Conservation (phyloP, 2,888 invertebrate genomes). For the Eumerus sabulonum region DNA sequence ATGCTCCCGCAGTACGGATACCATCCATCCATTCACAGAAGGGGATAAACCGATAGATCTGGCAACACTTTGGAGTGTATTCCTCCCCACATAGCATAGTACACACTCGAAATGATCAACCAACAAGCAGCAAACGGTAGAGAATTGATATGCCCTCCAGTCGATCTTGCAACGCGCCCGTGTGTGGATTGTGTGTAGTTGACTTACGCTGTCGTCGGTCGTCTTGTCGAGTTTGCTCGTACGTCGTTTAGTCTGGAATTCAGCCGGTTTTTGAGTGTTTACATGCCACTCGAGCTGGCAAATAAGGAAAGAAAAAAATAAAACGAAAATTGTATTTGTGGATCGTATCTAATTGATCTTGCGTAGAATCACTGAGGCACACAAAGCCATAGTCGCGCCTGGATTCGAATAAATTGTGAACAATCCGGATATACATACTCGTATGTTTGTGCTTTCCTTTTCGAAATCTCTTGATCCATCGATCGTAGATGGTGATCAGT, state of each 20-base stretch:
- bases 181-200: constrained; percentile 46
- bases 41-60: constrained; percentile 5
- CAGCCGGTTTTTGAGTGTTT: constrained; percentile 59
- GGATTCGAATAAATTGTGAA: too few relatives aligned
- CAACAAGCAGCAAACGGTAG: constrained; percentile 24
- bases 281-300: constrained; percentile 35
- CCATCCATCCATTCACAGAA: too few relatives aligned
- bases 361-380: background rate
- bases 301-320: constrained; percentile 1
- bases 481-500: too few relatives aligned
- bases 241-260: constrained; percentile 44
- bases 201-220: constrained; percentile 12
- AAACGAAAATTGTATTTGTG: constrained; percentile 30
- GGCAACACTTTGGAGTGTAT: constrained; percentile 38
- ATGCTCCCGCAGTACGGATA: constrained; percentile 1
- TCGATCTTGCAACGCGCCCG: constrained; percentile 67
- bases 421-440: too few relatives aligned
- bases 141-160: constrained; percentile 62
- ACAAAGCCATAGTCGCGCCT: background rate
- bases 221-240: background rate
- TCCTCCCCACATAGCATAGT: constrained; percentile 22
- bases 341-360: constrained; percentile 47
- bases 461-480: too few relatives aligned
- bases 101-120: constrained; percentile 15
- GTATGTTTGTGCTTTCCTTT: too few relatives aligned